Evolutionary conservation across 2,113 vertebrate genomes (phyloP), one percentile per base, ranked within the genome.

Genomic region (Scortum barcoo): DNA sequence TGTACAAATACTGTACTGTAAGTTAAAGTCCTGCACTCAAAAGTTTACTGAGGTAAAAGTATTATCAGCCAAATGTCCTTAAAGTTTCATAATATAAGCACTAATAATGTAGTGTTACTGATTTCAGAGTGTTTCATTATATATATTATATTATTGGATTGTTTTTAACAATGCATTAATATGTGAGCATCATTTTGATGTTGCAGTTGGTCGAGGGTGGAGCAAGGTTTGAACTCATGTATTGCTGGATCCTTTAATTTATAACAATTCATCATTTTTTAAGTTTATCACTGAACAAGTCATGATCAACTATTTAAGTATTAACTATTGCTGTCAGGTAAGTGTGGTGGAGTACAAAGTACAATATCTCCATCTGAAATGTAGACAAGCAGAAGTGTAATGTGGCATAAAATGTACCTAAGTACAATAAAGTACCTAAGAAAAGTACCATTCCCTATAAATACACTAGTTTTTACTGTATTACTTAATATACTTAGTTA

Each of bases 401-500:
- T 14, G 2, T 38, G 14, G 19, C 36, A 46, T 36, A 58, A 58
- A 57, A 48, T 60, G 7, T n/a, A n/a, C n/a, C n/a, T n/a, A n/a
- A n/a, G n/a, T n/a, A n/a, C n/a, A n/a, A n/a, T n/a, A 9, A 24
- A 63, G 6, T 17, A 60, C 20, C 11, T 6, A 44, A 58, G 62
- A 7, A 44, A 65, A 65, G 33, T 7, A 14, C 5, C 9, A 14
- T 7, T 30, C 42, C 2, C 14, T 54, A 11, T 42, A 48, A 71
- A 57, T 66, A 48, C 36, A n/a, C 33, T 20, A 44, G 14, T 6
- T n/a, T n/a, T n/a, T n/a, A 28, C 42, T 30, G 3, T 26, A 12
- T 30, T 44, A 40, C 70, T 70, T 58, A 58, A 68, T 70, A 7
- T n/a, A 9, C 10, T 28, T 44, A 78, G 22, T 63, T 38, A 72